These are phyloP conservation scores for Zygothrica quintamaculata DNA, from an alignment of 2,888 invertebrate species.

Conservation along the genomic window DNA sequence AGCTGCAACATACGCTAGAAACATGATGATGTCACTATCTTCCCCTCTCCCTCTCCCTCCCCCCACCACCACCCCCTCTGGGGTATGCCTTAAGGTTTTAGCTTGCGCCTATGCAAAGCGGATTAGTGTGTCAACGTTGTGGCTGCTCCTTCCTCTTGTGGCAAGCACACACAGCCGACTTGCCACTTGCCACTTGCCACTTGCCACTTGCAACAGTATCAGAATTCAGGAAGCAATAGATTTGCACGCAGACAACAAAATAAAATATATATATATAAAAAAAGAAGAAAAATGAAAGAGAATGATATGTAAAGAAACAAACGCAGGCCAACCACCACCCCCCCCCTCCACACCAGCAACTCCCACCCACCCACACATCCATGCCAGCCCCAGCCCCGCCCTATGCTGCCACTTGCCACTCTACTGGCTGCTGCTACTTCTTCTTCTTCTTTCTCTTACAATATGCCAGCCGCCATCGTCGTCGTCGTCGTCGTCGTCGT, in stretches of 20 bases:
- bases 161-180: conserved; percentile 34
- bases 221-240: conserved; percentile 79
- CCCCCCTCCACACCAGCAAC: not conserved
- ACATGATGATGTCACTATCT: conserved; percentile 24
- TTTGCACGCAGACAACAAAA: conserved; percentile 54
- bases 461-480: too few species aligned
- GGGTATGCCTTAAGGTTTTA: conserved; percentile 3
- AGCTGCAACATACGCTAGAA: conserved; percentile 22
- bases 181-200: too few species aligned
- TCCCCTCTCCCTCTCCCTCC: not conserved
- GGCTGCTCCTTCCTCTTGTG: too few species aligned
- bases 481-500: not conserved
- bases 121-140: conserved; percentile 68
- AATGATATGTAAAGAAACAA: not conserved
- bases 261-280: not conserved
- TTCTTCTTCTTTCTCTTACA: too few species aligned
- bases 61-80: too few species aligned
- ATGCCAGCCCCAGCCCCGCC: not conserved
- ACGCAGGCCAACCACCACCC: not conserved
- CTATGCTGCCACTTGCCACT: too few species aligned
- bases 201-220: conserved; percentile 60
- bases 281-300: not conserved
- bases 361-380: not conserved
- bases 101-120: conserved; percentile 61
- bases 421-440: too few species aligned